These are phyloP conservation scores for Proterorhinus semilunaris DNA, from an alignment of 2,113 vertebrate species.

Conservation along the genomic window DNA sequence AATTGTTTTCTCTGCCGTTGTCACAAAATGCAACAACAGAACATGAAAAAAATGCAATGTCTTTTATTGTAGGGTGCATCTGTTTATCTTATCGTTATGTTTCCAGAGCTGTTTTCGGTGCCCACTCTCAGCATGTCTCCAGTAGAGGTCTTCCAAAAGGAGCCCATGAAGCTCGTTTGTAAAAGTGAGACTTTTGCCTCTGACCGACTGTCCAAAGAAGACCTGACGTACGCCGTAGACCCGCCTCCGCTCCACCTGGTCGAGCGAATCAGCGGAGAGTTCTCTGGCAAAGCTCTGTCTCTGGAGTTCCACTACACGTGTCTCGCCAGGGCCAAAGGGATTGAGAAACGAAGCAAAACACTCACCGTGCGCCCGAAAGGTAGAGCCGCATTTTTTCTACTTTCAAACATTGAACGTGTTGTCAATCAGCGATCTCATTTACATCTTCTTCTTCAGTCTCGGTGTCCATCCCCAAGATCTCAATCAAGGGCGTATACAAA, in stretches of 20 bases:
- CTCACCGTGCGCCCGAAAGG: slow-evolving; percentile 66
- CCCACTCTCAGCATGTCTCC: slow-evolving; percentile 64
- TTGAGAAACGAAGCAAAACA: slow-evolving; percentile 56
- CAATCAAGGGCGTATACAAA: background rate
- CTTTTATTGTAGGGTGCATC: background rate
- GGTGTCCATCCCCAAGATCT: slow-evolving; percentile 64
- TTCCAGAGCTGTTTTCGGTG: slow-evolving; percentile 74
- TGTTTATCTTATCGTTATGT: background rate
- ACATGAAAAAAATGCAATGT: too few relatives aligned
- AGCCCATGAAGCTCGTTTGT: slow-evolving; percentile 61
- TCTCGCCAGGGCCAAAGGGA: slow-evolving; percentile 51
- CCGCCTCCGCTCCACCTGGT: background rate
- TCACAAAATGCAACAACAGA: too few relatives aligned
- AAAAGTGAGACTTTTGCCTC: slow-evolving; percentile 26
- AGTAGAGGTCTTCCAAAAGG: slow-evolving; percentile 58
- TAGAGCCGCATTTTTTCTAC: slow-evolving; percentile 21
- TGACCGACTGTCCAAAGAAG: slow-evolving; percentile 34
- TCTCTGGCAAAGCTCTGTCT: background rate
- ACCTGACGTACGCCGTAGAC: slow-evolving; percentile 64
- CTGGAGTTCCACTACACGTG: slow-evolving; percentile 68
- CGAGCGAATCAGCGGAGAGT: slow-evolving; percentile 10
- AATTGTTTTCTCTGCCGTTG: too few relatives aligned
- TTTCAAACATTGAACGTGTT: background rate
- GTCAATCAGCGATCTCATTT: background rate
- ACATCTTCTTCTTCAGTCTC: slow-evolving; percentile 47